These are phyloP conservation scores for Ormia ochracea DNA, from an alignment of 2,888 invertebrate species.

Conservation along the genomic window DNA sequence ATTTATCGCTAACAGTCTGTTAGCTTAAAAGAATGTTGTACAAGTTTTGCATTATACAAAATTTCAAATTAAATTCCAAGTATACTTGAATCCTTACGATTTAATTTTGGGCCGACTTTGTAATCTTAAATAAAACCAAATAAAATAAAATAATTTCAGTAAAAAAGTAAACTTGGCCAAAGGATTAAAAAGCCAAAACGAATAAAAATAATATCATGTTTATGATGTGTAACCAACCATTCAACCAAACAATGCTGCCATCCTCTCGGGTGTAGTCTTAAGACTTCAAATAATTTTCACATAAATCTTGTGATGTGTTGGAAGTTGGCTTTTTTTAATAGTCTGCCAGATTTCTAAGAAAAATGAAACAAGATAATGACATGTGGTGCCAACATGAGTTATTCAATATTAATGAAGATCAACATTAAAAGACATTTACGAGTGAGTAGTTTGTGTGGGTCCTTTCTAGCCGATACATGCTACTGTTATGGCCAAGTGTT, in stretches of 20 bases:
- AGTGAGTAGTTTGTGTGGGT: background rate
- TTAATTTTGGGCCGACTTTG: no score
- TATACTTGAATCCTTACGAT: no score
- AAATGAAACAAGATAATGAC: constrained; percentile 10
- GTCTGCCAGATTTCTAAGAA: constrained; percentile 24
- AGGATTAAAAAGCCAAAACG: no score
- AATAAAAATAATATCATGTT: background rate
- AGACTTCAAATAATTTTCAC: background rate
- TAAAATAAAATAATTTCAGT: no score
- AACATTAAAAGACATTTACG: background rate
- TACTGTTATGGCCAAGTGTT: background rate
- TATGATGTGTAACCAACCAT: background rate
- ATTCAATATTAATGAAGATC: constrained; percentile 28
- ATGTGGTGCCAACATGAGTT: constrained; percentile 36
- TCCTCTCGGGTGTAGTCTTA: background rate
- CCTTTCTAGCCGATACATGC: constrained; percentile 4
- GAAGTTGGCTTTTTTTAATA: constrained; percentile 2
- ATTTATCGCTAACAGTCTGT: no score
- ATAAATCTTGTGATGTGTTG: constrained; percentile 34
- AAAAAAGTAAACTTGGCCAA: no score
- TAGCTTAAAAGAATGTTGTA: no score
- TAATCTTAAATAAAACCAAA: no score
- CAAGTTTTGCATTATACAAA: no score
- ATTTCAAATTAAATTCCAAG: no score
- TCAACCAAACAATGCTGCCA: background rate